These are phyloP conservation scores for Chymomyza procnemis DNA, from an alignment of 2,888 invertebrate species.

Conservation along the genomic window DNA sequence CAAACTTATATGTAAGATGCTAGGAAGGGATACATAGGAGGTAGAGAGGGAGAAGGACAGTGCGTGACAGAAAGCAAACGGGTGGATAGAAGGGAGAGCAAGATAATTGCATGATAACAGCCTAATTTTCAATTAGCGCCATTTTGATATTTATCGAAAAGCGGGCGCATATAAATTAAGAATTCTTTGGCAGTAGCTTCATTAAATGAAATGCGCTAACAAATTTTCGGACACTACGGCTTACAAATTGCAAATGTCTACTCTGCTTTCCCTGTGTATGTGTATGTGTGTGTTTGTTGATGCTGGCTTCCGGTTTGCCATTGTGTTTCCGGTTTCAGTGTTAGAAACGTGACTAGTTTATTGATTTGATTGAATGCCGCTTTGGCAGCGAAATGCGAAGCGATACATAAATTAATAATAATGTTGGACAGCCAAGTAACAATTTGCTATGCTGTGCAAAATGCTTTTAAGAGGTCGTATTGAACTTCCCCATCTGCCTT, in stretches of 20 bases:
- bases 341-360: constrained; percentile 64
- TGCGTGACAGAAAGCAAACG: constrained; percentile 5
- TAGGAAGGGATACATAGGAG: not conserved
- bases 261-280: no score
- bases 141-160: constrained; percentile 54
- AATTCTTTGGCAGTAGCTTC: constrained; percentile 47
- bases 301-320: constrained; percentile 49
- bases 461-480: constrained; percentile 43
- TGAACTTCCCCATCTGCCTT: not conserved
- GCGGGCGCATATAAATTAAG: constrained; percentile 67
- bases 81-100: constrained; percentile 18
- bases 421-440: constrained; percentile 48
- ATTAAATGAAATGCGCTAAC: constrained; percentile 32
- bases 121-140: constrained; percentile 73
- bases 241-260: constrained; percentile 56
- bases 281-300: not conserved
- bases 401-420: constrained; percentile 66
- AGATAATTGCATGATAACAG: constrained; percentile 67
- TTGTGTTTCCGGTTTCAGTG: constrained; percentile 45
- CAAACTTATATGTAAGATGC: not conserved
- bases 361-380: constrained; percentile 44
- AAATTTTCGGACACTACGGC: constrained; percentile 5
- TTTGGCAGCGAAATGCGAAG: constrained; percentile 30
- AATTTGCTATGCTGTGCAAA: constrained; percentile 68
- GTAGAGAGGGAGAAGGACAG: no score